Conservation (phyloP, 37 sponge, comb jelly and placozoan genomes). For the Beroe forskalii region DNA sequence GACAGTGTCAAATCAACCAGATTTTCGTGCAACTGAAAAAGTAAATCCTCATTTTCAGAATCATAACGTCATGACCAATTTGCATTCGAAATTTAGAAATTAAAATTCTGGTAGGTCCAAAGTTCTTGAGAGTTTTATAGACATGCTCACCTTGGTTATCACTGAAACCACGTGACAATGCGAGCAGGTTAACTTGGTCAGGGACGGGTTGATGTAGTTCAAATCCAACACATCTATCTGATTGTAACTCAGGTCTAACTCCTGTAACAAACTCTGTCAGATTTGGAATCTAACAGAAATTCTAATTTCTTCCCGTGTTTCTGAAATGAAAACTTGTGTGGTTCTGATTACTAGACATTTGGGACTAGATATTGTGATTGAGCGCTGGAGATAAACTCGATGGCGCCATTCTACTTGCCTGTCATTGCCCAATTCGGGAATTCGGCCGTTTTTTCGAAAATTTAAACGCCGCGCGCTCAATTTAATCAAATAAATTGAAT, state of each 20-base stretch:
- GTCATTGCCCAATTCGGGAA: too few species aligned
- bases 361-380: too few species aligned
- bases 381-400: too few species aligned
- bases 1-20: constrained; percentile 7
- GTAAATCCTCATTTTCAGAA: too few species aligned
- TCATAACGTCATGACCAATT: not conserved
- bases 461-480: too few species aligned
- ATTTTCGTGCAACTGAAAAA: constrained; percentile 45
- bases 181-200: constrained; percentile 2
- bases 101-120: too few species aligned
- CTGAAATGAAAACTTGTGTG: too few species aligned
- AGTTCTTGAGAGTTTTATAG: not conserved
- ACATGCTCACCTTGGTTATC: constrained; percentile 18
- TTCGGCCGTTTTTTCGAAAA: too few species aligned
- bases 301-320: too few species aligned
- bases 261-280: not conserved
- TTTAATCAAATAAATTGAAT: too few species aligned
- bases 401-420: too few species aligned
- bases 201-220: constrained; percentile 44
- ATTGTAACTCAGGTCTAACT: constrained; percentile 54
- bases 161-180: constrained; percentile 1
- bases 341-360: too few species aligned
- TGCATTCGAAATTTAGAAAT: not conserved
- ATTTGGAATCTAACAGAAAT: not conserved
- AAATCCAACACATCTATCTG: constrained; percentile 52